Percentiles rank a stretch among this genome's conserved stretches.
phyloP scores from a whole-genome alignment of 2,797 vertebrate genomes.

The Hypotaenidia philippensis region DNA sequence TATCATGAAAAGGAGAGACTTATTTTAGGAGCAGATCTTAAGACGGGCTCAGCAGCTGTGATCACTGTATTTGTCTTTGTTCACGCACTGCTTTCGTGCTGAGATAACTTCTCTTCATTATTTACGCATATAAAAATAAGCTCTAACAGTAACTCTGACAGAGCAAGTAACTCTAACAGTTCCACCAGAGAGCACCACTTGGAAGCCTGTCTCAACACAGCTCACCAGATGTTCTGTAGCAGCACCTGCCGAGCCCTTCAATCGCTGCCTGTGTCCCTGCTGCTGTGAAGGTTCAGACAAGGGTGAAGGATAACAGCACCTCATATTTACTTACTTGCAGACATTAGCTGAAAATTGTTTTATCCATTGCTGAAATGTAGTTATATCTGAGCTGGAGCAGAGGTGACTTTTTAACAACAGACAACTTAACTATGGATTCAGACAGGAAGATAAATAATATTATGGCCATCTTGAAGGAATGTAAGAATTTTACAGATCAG shows the following conservation, averaged over 20 bases:
- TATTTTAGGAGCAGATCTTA: not conserved
- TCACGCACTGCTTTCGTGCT: not conserved
- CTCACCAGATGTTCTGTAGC: constrained; percentile 20
- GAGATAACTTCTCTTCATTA: not conserved
- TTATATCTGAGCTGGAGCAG: not conserved
- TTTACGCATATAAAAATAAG: constrained; percentile 4
- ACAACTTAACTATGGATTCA: not conserved
- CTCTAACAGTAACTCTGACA: not conserved
- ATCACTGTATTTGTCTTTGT: not conserved
- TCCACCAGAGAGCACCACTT: constrained; percentile 18
- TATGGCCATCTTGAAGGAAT: not conserved
- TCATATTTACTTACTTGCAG: not conserved
- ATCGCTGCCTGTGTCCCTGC: not conserved
- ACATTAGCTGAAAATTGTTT: not conserved
- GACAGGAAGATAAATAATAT: not conserved
- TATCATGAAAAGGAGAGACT: not conserved
- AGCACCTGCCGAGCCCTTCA: constrained; percentile 24
- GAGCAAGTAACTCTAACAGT: not conserved
- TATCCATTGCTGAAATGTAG: not conserved
- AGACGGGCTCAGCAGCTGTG: not conserved
- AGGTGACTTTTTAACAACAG: not conserved
- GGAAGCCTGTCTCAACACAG: constrained; percentile 3
- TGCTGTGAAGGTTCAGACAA: not conserved
- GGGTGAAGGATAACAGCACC: not conserved
- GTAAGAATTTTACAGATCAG: constrained; percentile 14